Evolutionary conservation across 2,797 vertebrate species (phyloP), one percentile per base, ranked within the genome.

Genomic region (Cossypha heuglini): DNA sequence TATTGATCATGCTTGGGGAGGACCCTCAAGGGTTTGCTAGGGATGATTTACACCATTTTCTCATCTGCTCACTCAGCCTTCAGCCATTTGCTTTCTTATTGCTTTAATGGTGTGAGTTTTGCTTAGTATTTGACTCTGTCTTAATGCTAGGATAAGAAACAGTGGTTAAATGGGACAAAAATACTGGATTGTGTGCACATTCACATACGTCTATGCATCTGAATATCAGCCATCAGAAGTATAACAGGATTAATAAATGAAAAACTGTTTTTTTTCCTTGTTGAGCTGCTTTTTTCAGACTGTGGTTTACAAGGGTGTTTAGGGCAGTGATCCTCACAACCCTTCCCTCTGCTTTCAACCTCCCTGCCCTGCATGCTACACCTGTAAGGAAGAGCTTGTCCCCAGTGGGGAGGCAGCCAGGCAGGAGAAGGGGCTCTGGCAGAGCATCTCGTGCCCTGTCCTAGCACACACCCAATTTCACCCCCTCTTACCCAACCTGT

Each of bases 21-120:
- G 76, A 48, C 15, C 63, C 55, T n/a, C 37, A 42, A 49, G 71
- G 28, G 24, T 64, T 94, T 88, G 40, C 58, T 78, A 40, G 55
- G 59, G 67, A 64, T 1, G 5, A 63, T 78, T 93, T 82, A 54
- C 25, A 42, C 26, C 40, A 9, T 78, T 91, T 87, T 72, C 33
- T 68, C 31, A 43, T 51, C 20, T 82, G 20, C 45, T 91, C 2
- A 1, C 55, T 91, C 73, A 88, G 33, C 48, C 26, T 79, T 94
- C 77, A 91, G 42, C 17, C 35, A 68, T 81, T 95, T 93, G 11
- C n/a, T 83, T 88, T 93, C 28, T 66, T 64, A 14, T 33, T 66
- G 33, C 17, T 86, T 88, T 42, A 74, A 37, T 13, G 5, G 24
- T 78, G 55, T 80, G 43, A 28, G n/a, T 85, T 76, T 31, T 94